phyloP scores from a whole-genome alignment of 2,888 invertebrate genomes.

The Argyra leucocephala region DNA sequence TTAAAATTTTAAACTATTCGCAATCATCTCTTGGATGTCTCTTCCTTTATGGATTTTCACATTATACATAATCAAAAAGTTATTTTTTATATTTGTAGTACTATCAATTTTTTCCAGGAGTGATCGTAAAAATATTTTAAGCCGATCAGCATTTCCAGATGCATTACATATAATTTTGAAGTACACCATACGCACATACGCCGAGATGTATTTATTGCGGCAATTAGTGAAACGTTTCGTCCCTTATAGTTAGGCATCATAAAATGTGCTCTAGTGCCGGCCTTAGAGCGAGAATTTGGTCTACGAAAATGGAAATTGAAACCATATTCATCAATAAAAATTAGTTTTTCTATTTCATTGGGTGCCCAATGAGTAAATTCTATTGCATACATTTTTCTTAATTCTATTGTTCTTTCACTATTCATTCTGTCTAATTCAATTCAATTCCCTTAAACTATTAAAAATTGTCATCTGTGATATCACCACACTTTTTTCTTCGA shows the following conservation, averaged over 20 bases:
- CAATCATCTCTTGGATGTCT: not conserved
- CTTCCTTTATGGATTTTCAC: no score
- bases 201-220: not conserved
- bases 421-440: no score
- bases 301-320: conserved; percentile 14
- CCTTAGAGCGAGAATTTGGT: conserved; percentile 7
- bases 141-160: not conserved
- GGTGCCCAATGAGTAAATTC: conserved; percentile 11
- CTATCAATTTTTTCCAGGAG: not conserved
- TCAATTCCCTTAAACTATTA: no score
- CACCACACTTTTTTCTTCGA: no score
- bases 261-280: conserved; percentile 8
- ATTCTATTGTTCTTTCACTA: no score
- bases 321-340: conserved; percentile 13
- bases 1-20: not conserved
- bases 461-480: no score
- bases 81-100: no score
- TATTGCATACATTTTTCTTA: no score
- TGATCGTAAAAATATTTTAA: not conserved
- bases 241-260: conserved; percentile 2
- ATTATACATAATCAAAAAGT: no score
- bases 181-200: not conserved
- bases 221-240: conserved; percentile 9
- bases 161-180: conserved; percentile 2
- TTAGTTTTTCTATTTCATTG: not conserved